Evolutionary conservation across 2,797 vertebrate species (phyloP), one percentile per base, ranked within the genome.

Genomic region (Eulemur albifrons): DNA sequence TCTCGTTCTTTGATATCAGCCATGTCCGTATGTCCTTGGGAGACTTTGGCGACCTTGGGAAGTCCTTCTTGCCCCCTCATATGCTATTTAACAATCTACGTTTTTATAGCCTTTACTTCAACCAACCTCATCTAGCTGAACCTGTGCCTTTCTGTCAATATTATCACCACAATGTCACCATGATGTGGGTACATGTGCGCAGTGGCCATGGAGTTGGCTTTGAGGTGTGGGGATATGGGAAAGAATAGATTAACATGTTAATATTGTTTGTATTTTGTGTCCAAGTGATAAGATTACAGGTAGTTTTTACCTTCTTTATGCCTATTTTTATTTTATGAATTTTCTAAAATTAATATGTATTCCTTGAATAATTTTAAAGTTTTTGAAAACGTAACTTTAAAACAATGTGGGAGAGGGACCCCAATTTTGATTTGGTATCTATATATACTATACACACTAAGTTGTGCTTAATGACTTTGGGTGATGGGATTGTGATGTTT

Each of bases 351-450:
- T 48, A 90, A 10, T 83, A 70, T 12, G 1, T 35, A 35, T 45
- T 82, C 45, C 30, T 76, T 63, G 30, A 69, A 1, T 87, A 70
- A 83, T 83, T 67, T 95, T 75, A 73, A 94, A 81, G 25, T 83
- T 80, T 82, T 43, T 93, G 57, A 86, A 72, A 87, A 80, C 21
- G 2, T 14, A 88, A 54, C 45, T 88, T 96, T 90, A 72, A 94
- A 85, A 76, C 4, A 77, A 73, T 8, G 2, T 59, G 35, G 50
- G 1, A 83, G 14, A 54, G 7, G 35, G 25, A 65, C 2, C 3
- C 21, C 13, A 7, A 69, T 52, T 75, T 88, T 73, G 21, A 82
- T 17, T 88, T 48, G 18, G 21, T 77, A 54, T 81, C 50, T 80
- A 15, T 6, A 23, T 73, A 75, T 2, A 38, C 27, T 30, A 32